Evolutionary conservation across 2,797 vertebrate species (phyloP), one percentile per base, ranked within the genome.

Genomic region (Anniella stebbinsi): DNA sequence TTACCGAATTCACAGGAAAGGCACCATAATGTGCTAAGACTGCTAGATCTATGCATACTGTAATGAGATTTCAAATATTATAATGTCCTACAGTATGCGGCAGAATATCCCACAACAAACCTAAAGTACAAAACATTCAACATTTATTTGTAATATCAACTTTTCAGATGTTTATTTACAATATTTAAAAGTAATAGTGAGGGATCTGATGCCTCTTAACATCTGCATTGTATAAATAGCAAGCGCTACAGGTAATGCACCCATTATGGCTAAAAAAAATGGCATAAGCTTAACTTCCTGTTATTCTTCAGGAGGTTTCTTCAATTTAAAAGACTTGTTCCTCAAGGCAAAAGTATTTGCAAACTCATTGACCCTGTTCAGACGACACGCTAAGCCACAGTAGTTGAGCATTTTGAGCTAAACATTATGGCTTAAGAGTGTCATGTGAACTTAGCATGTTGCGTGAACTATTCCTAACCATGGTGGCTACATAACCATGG

Each of bases 71-170:
- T 80, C 48, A 89, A 38, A 11, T 72, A 80, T 21, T 45, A 66
- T 86, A 57, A 95, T 80, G 84, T 54, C 92, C 66, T 75, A 94
- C 85, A 96, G n/a, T 21, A 86, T 23, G 60, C 10, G 77, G 13
- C 72, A 89, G 88, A 89, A 98, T 98, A 98, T 99, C 99, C 99
- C 98, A 98, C 99, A 99, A 98, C 98, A 99, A 99, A 99, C 98
- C 97, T 98, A 97, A 98, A 98, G 94, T 97, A 97, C 97, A 98
- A 98, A 98, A 99, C 98, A 99, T 97, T 99, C 97, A 99, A 99
- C 99, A 99, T 98, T 98, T 98, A 98, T 98, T 97, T 98, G 98
- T 97, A 98, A 96, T 98, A 98, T 98, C 97, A 98, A 98, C 98
- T 98, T 98, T 98, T 98, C 98, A 98, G 98, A 96, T 97, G 98